phyloP scores from a whole-genome alignment of 1,140 invertebrate species.

The Cotesia glomerata region DNA sequence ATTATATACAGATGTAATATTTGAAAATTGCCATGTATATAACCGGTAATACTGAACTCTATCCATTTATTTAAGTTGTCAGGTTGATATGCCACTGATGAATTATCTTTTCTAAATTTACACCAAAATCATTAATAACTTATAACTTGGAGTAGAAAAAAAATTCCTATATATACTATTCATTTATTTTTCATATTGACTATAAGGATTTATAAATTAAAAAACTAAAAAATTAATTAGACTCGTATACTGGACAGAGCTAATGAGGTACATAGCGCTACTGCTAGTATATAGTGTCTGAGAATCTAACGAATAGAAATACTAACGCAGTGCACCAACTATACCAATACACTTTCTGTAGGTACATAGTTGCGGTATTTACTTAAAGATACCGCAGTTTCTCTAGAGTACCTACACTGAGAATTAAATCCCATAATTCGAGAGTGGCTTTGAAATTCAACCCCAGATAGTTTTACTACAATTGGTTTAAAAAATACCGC shows the following conservation, averaged over 20 bases:
- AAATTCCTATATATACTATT: too few species aligned
- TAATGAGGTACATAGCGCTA: not conserved
- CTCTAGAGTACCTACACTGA: not conserved
- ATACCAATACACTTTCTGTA: not conserved
- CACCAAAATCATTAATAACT: not conserved
- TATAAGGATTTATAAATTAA: too few species aligned
- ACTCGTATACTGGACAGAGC: not conserved
- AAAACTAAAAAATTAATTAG: not conserved
- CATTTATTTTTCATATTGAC: not conserved
- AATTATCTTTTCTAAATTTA: not conserved
- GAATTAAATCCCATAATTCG: conserved; percentile 21
- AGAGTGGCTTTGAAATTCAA: not conserved
- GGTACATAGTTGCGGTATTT: conserved; percentile 18
- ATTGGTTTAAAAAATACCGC: conserved; percentile 8
- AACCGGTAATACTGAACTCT: not conserved
- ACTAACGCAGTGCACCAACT: conserved; percentile 1
- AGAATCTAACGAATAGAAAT: not conserved
- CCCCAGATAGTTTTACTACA: not conserved
- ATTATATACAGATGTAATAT: not conserved
- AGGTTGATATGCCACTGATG: not conserved
- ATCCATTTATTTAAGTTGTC: conserved; percentile 1
- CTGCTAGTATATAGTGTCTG: not conserved
- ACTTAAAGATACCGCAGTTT: conserved; percentile 11
- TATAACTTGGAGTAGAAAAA: not conserved
- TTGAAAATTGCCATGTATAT: not conserved